These are phyloP conservation scores for Didymodactylos carnosus DNA, from an alignment of 2,888 invertebrate species.

Conservation along the genomic window DNA sequence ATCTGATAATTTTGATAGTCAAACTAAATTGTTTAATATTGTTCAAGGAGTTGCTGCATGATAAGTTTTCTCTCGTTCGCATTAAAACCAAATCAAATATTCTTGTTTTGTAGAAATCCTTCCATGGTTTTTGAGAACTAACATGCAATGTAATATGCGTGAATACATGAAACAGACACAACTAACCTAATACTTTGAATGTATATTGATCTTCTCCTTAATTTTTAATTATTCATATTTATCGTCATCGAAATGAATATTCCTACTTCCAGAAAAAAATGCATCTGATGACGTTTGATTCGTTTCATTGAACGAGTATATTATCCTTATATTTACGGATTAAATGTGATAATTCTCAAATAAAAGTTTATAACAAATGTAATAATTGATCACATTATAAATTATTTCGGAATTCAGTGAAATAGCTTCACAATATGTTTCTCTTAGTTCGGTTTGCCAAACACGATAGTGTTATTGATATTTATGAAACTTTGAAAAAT, in stretches of 20 bases:
- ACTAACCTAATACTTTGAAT: background rate
- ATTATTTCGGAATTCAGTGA: background rate
- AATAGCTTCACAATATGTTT: no score
- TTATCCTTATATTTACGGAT: no score
- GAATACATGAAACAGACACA: no score
- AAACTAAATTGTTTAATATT: no score
- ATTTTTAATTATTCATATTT: background rate
- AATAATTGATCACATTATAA: background rate
- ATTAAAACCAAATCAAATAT: no score
- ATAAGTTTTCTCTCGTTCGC: no score
- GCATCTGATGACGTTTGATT: constrained; percentile 3
- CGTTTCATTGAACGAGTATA: constrained; percentile 8
- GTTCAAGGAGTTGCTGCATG: no score
- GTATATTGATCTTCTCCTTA: background rate
- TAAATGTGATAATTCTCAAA: background rate
- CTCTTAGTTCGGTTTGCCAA: no score
- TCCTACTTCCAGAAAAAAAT: constrained; percentile 4
- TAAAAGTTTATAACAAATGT: background rate
- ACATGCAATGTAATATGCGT: no score
- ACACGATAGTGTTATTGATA: background rate
- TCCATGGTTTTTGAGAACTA: no score
- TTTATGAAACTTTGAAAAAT: background rate
- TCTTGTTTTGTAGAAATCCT: no score
- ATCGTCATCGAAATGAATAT: constrained; percentile 12
- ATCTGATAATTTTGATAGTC: no score